Base-by-base conservation (phyloP, 1,140 invertebrate genomes). In the Ips nitidus region DNA sequence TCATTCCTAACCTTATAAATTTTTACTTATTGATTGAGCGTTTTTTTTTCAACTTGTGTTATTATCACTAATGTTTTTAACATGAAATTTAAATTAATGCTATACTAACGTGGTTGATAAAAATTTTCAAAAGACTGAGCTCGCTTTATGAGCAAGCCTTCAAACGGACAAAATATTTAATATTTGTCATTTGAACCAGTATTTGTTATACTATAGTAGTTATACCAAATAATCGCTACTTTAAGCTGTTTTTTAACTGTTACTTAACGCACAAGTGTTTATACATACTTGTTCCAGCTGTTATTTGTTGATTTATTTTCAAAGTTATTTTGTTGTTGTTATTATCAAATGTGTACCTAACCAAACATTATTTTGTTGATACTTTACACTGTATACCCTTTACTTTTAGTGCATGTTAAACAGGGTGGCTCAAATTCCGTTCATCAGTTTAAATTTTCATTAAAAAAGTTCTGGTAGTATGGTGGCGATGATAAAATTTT, bases 351-450 rank as follows among this genome's bases (percentile, higher is more conserved):
- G 37, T 65, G 52, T 65, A 65, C 63, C 63, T 56, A 66, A 66
- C 65, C 55, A 50, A 66, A 58, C 38, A 59, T 8, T 59, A 55
- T 66, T 66, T 66, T 66, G 65, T 66, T 66, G 65, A 56, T 55
- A 66, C 55, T 56, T 38, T 47, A 39, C n/a, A n/a, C 7, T 66
- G 43, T 66, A 58, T 66, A 58, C 37, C 38, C n/a, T 40, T 66
- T 66, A 50, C 39, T 58, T 56, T 43, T 65, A 45, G 40, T 36
- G 65, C 65, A 66, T 66, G 65, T 50, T 22, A 22, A 22, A 22
- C 22, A 22, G 22, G 22, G 22, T 22, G 22, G 22, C 22, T 22
- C 22, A 22, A 22, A 22, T 22, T 22, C 22, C 22, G 22, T 22
- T 22, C 22, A 22, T 22, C 22, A 22, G 22, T 22, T 22, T 22